These are phyloP conservation scores for Enoplosus armatus DNA, from an alignment of 2,797 vertebrate genomes.

Conservation along the genomic window DNA sequence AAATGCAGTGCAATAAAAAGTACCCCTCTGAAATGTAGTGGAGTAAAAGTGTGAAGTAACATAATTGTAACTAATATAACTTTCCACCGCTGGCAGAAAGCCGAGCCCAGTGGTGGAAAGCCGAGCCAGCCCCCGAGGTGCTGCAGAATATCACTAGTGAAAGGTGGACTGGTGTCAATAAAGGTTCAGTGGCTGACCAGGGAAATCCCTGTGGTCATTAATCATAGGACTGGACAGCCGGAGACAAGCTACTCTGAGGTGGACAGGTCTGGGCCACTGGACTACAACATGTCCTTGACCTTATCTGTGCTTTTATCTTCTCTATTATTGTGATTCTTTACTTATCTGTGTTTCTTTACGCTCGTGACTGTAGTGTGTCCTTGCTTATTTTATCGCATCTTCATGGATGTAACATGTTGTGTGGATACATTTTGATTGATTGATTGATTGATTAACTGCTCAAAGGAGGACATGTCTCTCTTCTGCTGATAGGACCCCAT, in stretches of 20 bases:
- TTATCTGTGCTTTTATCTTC: constrained; percentile 33
- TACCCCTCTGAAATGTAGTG: too few species aligned
- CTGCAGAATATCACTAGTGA: constrained; percentile 51
- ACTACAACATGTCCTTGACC: constrained; percentile 71
- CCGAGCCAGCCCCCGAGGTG: too few species aligned
- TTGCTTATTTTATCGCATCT: background rate
- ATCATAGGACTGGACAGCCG: constrained; percentile 77
- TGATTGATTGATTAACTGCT: constrained; percentile 56
- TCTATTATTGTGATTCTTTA: background rate
- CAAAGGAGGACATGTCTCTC: constrained; percentile 40
- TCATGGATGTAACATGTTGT: background rate
- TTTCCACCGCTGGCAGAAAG: too few species aligned
- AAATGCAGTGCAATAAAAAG: too few species aligned
- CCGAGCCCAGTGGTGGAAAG: too few species aligned
- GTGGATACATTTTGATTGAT: constrained; percentile 43
- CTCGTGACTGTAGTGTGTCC: background rate
- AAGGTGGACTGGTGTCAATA: constrained; percentile 63
- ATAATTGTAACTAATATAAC: too few species aligned
- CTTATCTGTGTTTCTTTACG: background rate
- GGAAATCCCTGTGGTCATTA: constrained; percentile 75
- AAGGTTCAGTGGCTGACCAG: constrained; percentile 60
- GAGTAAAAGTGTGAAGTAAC: too few species aligned
- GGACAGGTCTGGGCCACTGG: constrained; percentile 58
- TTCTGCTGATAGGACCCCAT: constrained; percentile 23
- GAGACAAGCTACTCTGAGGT: constrained; percentile 58